A percentile compares a stretch with the other conserved stretches of the same genome.
phyloP scores from a whole-genome alignment of 2,888 invertebrate genomes.

The Dryobota labecula region DNA sequence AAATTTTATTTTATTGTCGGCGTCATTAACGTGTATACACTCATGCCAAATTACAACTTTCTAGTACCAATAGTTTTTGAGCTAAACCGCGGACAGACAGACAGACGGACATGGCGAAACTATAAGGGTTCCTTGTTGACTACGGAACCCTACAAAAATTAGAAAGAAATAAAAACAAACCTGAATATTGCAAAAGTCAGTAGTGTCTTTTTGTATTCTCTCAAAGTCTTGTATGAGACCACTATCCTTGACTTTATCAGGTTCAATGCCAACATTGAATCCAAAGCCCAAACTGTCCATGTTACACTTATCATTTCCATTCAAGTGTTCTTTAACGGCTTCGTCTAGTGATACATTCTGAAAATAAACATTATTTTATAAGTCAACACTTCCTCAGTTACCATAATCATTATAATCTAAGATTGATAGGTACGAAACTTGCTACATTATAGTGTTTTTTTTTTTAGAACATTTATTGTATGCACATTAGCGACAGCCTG shows the following conservation, averaged over 20 bases:
- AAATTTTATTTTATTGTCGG: too few species aligned
- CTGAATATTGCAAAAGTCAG: conserved; percentile 89
- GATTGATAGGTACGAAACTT: not conserved
- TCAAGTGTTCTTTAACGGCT: conserved; percentile 81
- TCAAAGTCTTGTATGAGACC: conserved; percentile 90
- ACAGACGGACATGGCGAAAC: too few species aligned
- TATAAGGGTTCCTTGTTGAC: too few species aligned
- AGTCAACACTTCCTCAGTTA: not conserved
- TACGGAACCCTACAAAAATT: too few species aligned
- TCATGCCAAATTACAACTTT: too few species aligned
- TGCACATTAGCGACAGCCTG: not conserved
- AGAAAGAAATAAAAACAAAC: conserved; percentile 62
- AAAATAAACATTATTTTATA: conserved; percentile 56
- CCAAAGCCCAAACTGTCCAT: conserved; percentile 88
- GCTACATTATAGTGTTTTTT: not conserved
- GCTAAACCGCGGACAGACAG: too few species aligned
- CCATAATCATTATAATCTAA: not conserved
- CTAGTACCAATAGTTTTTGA: too few species aligned
- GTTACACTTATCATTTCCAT: conserved; percentile 85
- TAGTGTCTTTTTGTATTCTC: conserved; percentile 91
- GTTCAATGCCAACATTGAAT: conserved; percentile 85
- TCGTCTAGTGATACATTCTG: conserved; percentile 86
- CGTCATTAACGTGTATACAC: too few species aligned
- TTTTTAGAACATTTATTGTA: not conserved
- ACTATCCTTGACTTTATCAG: conserved; percentile 86